Percentiles rank a stretch among this genome's conserved stretches.
phyloP scores from a whole-genome alignment of 2,888 invertebrate genomes.

The Netelia virgata region DNA sequence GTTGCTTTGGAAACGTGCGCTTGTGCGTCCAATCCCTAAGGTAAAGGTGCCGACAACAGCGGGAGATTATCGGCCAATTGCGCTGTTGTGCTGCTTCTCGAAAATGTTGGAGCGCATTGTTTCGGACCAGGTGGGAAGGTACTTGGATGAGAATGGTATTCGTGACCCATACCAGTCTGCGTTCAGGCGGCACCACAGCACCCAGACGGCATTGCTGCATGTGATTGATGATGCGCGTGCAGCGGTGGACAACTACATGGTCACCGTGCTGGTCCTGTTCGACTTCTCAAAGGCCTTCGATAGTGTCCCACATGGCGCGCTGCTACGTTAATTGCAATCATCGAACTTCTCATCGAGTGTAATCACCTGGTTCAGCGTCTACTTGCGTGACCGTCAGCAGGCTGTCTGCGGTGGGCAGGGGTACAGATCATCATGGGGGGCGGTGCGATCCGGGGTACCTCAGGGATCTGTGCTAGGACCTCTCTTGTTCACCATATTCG shows the following conservation, averaged over 20 bases:
- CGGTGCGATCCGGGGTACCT: no score
- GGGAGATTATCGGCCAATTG: slow-evolving; percentile 71
- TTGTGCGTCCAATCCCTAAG: no score
- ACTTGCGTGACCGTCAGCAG: no score
- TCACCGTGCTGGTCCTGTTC: slow-evolving; percentile 24
- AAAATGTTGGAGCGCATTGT: slow-evolving; percentile 70
- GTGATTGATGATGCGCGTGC: slow-evolving; percentile 72
- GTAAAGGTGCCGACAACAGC: no score
- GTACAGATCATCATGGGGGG: no score
- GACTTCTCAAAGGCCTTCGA: slow-evolving; percentile 27
- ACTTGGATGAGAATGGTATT: slow-evolving; percentile 69
- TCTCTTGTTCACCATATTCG: no score
- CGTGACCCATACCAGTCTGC: slow-evolving; percentile 74
- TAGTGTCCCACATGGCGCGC: not conserved
- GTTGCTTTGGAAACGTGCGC: no score
- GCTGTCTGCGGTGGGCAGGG: no score
- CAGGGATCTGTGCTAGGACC: no score
- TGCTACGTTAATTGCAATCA: not conserved
- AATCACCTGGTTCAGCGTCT: no score
- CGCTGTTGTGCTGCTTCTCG: slow-evolving; percentile 70
- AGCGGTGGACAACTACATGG: slow-evolving; percentile 69
- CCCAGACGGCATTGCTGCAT: slow-evolving; percentile 73
- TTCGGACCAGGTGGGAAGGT: slow-evolving; percentile 65
- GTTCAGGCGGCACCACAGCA: slow-evolving; percentile 71
- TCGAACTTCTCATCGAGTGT: no score